phyloP scores from a whole-genome alignment of 2,113 vertebrate genomes.

The Oncorhynchus nerka region DNA sequence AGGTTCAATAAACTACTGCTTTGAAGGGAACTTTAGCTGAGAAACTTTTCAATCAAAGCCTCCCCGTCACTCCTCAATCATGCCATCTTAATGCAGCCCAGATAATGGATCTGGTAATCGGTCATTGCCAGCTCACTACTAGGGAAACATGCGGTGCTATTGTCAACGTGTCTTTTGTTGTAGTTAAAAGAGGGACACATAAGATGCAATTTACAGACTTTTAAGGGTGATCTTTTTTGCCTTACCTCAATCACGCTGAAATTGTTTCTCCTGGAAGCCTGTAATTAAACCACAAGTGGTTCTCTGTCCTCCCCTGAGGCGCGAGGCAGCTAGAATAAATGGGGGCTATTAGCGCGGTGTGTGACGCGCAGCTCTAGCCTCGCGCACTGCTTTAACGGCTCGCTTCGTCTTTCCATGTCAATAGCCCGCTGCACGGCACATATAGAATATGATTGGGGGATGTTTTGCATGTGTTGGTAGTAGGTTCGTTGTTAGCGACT shows the following conservation, averaged over 20 bases:
- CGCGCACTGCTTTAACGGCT: not conserved
- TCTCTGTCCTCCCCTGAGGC: slow-evolving; percentile 61
- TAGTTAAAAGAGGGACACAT: slow-evolving; percentile 80
- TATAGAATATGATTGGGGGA: too few relatives aligned
- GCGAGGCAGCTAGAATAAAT: slow-evolving; percentile 65
- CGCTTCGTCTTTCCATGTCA: too few relatives aligned
- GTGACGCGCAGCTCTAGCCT: slow-evolving; percentile 21
- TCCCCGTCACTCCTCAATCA: slow-evolving; percentile 42
- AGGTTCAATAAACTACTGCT: slow-evolving; percentile 6
- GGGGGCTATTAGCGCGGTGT: slow-evolving; percentile 58
- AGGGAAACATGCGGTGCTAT: slow-evolving; percentile 76
- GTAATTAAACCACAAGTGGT: slow-evolving; percentile 80
- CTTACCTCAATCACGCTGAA: slow-evolving; percentile 75
- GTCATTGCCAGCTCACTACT: slow-evolving; percentile 52
- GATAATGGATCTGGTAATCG: slow-evolving; percentile 74
- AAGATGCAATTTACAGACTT: slow-evolving; percentile 83
- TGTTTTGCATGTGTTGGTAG: too few relatives aligned
- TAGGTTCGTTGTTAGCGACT: too few relatives aligned
- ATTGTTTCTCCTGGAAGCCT: slow-evolving; percentile 78
- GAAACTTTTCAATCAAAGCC: slow-evolving; percentile 72
- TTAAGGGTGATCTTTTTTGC: slow-evolving; percentile 73
- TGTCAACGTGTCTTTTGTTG: slow-evolving; percentile 75
- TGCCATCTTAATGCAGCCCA: slow-evolving; percentile 69
- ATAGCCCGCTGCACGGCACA: too few relatives aligned
- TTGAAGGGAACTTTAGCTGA: slow-evolving; percentile 14